Evolutionary conservation across 2,797 vertebrate species (phyloP), one percentile per base, ranked within the genome.

Genomic region (Pagetopsis macropterus): DNA sequence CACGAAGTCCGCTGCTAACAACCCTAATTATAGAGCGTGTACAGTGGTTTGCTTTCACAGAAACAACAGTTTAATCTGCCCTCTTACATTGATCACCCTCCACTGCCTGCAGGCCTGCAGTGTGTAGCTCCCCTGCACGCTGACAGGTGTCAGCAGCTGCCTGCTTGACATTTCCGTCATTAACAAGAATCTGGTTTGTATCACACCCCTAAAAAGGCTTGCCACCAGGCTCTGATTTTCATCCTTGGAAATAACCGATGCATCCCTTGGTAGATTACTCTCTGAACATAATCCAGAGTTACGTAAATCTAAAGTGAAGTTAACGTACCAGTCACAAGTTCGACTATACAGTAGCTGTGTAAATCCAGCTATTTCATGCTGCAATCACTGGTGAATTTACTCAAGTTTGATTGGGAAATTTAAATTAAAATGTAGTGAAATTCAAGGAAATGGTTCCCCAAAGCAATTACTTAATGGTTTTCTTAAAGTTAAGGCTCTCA

Each of bases 121-220:
- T 27, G 27, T 27, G 27, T 27, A 27, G 27, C 27, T 27, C 27
- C 27, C 13, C 62, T 50, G 45, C 19, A 46, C 76, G 72, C 50
- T 81, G 87, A 84, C 83, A 89, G 76, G 76, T 81, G 83, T 87
- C 78, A 77, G 46, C 64, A 60, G 64, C 79, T 82, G 65, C 69
- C 62, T 72, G 52, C 50, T 83, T 79, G 82, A 81, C 74, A 76
- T 80, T 65, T 44, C 61, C 59, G 78, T 82, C 84, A 86, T 78
- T 61, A 77, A 49, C 67, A 66, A 70, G 65, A 83, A 85, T 84
- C 72, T 85, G 79, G 49, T 78, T 85, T 67, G 74, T 51, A 72
- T 87, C 80, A 76, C 73, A 74, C 60, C 64, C 17, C 37, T 46
- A 78, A 72, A 78, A 71, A 73, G 72, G 62, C 52, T 58, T 23